A percentile compares a stretch with the other conserved stretches of the same genome.
Evolutionary conservation across 2,797 vertebrate species (phyloP).

Genomic region (Arrhamphus sclerolepis): DNA sequence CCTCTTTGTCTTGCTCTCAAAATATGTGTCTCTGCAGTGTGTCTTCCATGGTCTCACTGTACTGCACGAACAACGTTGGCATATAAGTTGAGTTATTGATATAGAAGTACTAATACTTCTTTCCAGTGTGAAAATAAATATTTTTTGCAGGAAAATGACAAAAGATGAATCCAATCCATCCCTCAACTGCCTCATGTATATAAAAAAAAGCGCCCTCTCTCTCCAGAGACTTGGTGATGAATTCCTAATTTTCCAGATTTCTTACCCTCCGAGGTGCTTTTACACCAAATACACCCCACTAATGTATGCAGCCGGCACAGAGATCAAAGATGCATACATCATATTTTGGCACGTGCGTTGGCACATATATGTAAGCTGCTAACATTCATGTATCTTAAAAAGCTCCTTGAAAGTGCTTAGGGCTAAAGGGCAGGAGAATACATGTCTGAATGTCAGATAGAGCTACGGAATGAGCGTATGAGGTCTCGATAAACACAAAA

Average conservation of each 20-base stretch:
- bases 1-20: conserved; percentile 21
- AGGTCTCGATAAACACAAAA: conserved; percentile 34
- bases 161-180: conserved; percentile 7
- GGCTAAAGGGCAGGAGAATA: conserved; percentile 47
- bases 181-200: conserved; percentile 53
- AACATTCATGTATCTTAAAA: conserved; percentile 67
- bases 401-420: conserved; percentile 36
- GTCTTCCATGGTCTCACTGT: conserved; percentile 59
- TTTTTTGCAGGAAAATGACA: conserved; percentile 36
- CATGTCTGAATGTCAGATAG: conserved; percentile 58
- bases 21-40: conserved; percentile 13
- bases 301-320: conserved; percentile 57
- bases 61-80: conserved; percentile 46
- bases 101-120: conserved; percentile 22
- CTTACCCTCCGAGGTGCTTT: conserved; percentile 58
- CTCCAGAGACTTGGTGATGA: conserved; percentile 55
- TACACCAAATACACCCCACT: conserved; percentile 28
- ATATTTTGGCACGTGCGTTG: conserved; percentile 50
- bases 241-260: conserved; percentile 62
- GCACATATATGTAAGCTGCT: conserved; percentile 51
- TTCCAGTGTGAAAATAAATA: conserved; percentile 26
- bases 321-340: conserved; percentile 68
- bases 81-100: conserved; percentile 16
- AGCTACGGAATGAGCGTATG: conserved; percentile 9
- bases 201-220: conserved; percentile 50